Base-by-base conservation (phyloP, 2,888 invertebrate species). In the Antheraea yamamai region DNA sequence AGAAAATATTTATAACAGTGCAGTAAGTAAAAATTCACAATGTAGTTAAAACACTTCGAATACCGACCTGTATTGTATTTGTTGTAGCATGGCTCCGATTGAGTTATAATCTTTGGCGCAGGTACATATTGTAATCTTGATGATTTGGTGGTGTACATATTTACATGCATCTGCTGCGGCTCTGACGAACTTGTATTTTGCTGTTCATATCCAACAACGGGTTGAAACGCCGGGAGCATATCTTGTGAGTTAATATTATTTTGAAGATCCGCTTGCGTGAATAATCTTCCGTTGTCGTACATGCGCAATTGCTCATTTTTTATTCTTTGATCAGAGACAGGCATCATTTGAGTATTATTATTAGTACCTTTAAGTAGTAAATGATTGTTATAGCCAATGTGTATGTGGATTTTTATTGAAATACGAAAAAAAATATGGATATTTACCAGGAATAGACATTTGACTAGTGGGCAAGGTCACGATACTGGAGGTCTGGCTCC, bases 281-380 rank as follows among this genome's bases (percentile, higher is more conserved):
- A 95, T 81, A 92, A 82, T 64, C 92, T 86, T 68, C 88, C 87
- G 79, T 86, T 91, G 73, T 91, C 90, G 81, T 91, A 94, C 88
- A 93, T 89, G 73, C 90, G 88, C 87, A 94, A 87, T 76, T 92
- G 92, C 80, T 94, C 94, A 80, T 88, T 92, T 83, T 95, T 95
- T 73, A 91, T 82, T 26, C 83, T 82, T 82, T 91, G 93, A 76
- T 89, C 91, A 74, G 88, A 81, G 87, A 93, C 88, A 72, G 91
- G 82, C 85, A 93, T 86, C 86, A 94, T 89, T 84, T 93, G 94
- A 86, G 91, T 90, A 88, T 91, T 94, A 82, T 88, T 93, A 79
- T 82, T 91, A 76, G 93, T 88, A 83, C 92, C 94, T 94, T 78
- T 75, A 87, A 87, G 76, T 72, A 75, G 16, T 26, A 30, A 47